These are phyloP conservation scores for Thera britannica DNA, from an alignment of 2,888 invertebrate species.

Conservation along the genomic window DNA sequence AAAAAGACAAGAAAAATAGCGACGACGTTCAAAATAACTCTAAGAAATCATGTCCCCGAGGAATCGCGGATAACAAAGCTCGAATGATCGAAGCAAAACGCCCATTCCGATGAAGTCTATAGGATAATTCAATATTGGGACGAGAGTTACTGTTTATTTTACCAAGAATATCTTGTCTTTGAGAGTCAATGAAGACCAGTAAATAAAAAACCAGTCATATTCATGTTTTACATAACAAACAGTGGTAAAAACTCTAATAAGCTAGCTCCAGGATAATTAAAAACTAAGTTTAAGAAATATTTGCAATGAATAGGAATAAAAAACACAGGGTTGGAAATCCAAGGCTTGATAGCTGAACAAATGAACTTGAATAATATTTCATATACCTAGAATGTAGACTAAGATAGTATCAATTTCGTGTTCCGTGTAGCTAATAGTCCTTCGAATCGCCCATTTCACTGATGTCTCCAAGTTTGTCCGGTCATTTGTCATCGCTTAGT, in stretches of 20 bases:
- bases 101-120: conserved; percentile 53
- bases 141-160: background rate
- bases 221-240: too few relatives aligned
- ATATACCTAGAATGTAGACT: background rate
- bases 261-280: too few relatives aligned
- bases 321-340: background rate
- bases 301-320: too few relatives aligned
- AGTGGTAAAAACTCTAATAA: too few relatives aligned
- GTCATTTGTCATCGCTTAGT: conserved; percentile 81
- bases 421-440: conserved; percentile 13
- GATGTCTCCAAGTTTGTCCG: conserved; percentile 61
- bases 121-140: conserved; percentile 15
- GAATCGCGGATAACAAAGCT: conserved; percentile 44
- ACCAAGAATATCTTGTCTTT: too few relatives aligned
- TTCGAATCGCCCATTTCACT: conserved; percentile 30
- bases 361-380: background rate
- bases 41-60: conserved; percentile 43
- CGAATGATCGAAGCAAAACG: conserved; percentile 76
- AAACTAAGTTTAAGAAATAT: too few relatives aligned
- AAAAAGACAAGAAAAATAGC: conserved; percentile 35
- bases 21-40: conserved; percentile 39
- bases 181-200: too few relatives aligned
- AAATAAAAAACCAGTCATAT: too few relatives aligned
- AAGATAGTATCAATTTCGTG: conserved; percentile 16
- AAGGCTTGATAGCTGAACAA: too few relatives aligned